Base-by-base conservation (phyloP, 2,888 invertebrate species). In the Psylliodes chrysocephalus region DNA sequence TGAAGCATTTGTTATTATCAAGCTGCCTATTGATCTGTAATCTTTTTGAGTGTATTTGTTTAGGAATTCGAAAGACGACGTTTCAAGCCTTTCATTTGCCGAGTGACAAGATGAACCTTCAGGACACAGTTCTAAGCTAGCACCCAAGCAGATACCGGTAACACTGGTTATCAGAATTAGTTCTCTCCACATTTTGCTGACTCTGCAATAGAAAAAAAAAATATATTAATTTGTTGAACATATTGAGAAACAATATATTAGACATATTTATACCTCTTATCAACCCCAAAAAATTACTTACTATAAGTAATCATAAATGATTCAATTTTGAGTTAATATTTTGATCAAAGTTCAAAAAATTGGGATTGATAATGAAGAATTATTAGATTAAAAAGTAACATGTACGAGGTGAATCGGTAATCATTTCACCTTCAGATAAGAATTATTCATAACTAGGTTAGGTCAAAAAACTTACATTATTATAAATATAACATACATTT, bases 11-110 rank as follows among this genome's bases (percentile, higher is more conserved):
- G 71, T 73, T 51, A 82, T 65, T 18, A 73, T 75, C 18, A 82
- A 66, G n/a, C 71, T 73, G 28, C 67, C 72, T 42, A 82, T 73
- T 7, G 66, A 68, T 19, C 73, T 70, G 47, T 75, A 71, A 62
- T 80, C 77, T 67, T 80, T 80, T 22, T 76, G 71, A 12, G 73
- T 65, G 12, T 75, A 59, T 68, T 87, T 94, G 82, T 93, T 90
- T 7, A 93, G 88, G 46, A 93, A 92, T 68, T 90, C 89, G 75
- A 94, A 91, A 56, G 87, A 89, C 66, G 87, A 86, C 25, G 87
- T 85, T 65, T 91, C 85, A 30, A 91, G 88, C 69, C 90, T 88
- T 51, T 88, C 84, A 78, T 91, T 90, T n/a, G 89, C 87, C 15
- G 88, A 46, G 38, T 86, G 86, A 75, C 89, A 88, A 51, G 83